Evolutionary conservation across 35 echinoderm and acorn worm species (phyloP).

Genomic region (Ptychodera flava): DNA sequence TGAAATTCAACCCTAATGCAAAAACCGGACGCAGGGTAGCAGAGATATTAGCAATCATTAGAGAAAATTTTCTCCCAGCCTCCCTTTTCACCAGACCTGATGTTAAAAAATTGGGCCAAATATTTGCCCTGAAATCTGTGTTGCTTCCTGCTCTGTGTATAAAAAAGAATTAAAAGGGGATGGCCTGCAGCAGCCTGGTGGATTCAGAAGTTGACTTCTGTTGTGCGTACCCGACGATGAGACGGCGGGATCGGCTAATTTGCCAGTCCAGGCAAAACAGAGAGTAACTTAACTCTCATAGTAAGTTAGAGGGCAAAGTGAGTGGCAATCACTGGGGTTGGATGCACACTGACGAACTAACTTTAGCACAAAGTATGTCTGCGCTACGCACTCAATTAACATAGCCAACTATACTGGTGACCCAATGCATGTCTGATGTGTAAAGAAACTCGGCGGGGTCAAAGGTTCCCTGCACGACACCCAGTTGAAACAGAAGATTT

Average conservation of each 20-base stretch:
- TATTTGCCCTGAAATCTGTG: too few relatives aligned
- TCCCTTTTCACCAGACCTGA: too few relatives aligned
- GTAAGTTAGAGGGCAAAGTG: neutral
- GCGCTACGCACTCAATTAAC: neutral
- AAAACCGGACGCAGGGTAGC: neutral
- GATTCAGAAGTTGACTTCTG: too few relatives aligned
- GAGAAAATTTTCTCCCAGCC: too few relatives aligned
- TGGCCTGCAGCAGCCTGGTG: too few relatives aligned
- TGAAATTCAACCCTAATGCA: neutral
- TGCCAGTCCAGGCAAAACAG: neutral
- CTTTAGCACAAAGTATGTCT: neutral
- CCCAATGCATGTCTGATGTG: neutral
- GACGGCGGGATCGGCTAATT: neutral
- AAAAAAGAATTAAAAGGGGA: too few relatives aligned
- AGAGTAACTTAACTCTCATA: neutral
- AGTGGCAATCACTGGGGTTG: neutral
- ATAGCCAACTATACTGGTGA: neutral
- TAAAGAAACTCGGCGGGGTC: neutral
- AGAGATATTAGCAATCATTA: too few relatives aligned
- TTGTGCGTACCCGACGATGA: too few relatives aligned
- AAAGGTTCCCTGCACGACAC: neutral
- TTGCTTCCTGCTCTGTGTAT: too few relatives aligned
- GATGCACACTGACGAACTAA: neutral
- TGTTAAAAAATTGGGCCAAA: too few relatives aligned
- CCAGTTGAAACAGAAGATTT: constrained; percentile 1